These are phyloP conservation scores for Gastracanthus pulcherrimus DNA, from an alignment of 2,888 invertebrate genomes.

Conservation along the genomic window DNA sequence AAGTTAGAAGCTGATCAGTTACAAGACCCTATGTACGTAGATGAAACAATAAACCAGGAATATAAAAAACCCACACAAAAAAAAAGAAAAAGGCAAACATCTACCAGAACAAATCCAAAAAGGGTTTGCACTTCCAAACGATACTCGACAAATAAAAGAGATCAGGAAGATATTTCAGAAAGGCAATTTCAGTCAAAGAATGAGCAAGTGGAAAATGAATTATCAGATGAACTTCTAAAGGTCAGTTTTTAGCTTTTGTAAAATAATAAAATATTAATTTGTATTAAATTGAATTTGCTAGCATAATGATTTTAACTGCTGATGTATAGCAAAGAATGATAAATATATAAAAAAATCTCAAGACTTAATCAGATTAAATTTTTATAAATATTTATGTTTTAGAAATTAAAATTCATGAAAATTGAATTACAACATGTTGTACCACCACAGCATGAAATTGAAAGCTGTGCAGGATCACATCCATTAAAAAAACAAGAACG, in stretches of 20 bases:
- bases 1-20: background rate
- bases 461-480: slow-evolving; percentile 56
- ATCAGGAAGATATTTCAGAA: background rate
- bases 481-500: slow-evolving; percentile 49
- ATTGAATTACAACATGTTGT: slow-evolving; percentile 64
- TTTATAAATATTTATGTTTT: background rate
- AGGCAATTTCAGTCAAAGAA: background rate
- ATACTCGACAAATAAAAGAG: too few species aligned
- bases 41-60: slow-evolving; percentile 1
- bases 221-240: slow-evolving; percentile 7
- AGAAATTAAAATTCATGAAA: slow-evolving; percentile 62
- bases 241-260: background rate
- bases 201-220: background rate
- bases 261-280: background rate
- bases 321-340: too few species aligned
- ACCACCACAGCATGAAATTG: slow-evolving; percentile 68
- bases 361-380: too few species aligned
- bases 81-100: background rate
- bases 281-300: too few species aligned
- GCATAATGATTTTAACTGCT: too few species aligned
- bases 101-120: background rate
- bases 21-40: slow-evolving; percentile 19
- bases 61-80: background rate
- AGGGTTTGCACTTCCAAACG: background rate
- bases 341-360: too few species aligned